A percentile compares a stretch with the other conserved stretches of the same genome.
Conservation (phyloP, 35 echinoderm and acorn worm genomes). For the Anneissia japonica region DNA sequence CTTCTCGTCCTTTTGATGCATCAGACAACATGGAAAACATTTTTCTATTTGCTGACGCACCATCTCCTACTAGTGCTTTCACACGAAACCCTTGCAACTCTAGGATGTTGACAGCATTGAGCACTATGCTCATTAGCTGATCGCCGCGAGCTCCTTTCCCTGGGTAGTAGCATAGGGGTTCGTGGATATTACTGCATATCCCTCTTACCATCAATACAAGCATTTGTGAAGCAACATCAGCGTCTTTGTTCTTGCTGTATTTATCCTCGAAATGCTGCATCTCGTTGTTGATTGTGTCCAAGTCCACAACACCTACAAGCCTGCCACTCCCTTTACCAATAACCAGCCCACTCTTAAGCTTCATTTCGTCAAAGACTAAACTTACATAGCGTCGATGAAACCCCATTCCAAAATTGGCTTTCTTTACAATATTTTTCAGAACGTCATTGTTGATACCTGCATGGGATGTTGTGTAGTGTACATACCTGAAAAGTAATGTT, state of each 20-base stretch:
- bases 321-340: background rate
- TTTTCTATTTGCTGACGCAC: slow-evolving; percentile 44
- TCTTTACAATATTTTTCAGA: background rate
- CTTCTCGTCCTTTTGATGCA: background rate
- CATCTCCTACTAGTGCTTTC: slow-evolving; percentile 30
- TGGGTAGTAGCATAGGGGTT: slow-evolving; percentile 27
- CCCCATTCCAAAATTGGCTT: background rate
- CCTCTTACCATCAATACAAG: slow-evolving; percentile 44
- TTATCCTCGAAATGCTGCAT: background rate
- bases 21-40: slow-evolving; percentile 3
- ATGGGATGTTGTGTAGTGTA: background rate
- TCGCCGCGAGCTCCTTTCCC: background rate
- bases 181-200: background rate
- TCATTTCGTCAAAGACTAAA: slow-evolving; percentile 16
- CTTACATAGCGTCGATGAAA: too few species aligned
- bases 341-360: background rate
- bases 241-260: background rate
- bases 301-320: slow-evolving; percentile 9
- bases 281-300: slow-evolving; percentile 10
- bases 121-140: slow-evolving; percentile 8
- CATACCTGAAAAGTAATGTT: background rate
- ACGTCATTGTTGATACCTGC: background rate
- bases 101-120: slow-evolving; percentile 13
- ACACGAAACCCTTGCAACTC: slow-evolving; percentile 43
- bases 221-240: slow-evolving; percentile 11